A percentile compares a stretch with the other conserved stretches of the same genome.
phyloP scores from a whole-genome alignment of 2,888 invertebrate species.

The Noctua comes region DNA sequence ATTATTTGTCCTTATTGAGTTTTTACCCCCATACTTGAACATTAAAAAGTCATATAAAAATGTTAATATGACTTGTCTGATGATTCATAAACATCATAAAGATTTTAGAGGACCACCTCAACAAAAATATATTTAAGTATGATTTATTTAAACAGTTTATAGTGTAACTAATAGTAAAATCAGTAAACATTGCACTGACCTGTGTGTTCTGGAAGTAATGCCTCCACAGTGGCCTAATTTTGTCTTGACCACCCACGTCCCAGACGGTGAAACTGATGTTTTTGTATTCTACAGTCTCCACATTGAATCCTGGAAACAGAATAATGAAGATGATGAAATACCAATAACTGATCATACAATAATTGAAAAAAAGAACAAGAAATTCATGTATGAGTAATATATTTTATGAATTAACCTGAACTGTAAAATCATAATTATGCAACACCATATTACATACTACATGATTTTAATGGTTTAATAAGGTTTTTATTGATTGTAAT shows the following conservation, averaged over 20 bases:
- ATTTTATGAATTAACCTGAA: background rate
- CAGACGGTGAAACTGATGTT: slow-evolving; percentile 99
- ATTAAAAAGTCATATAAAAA: background rate
- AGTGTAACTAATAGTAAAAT: background rate
- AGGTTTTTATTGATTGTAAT: slow-evolving; percentile 36
- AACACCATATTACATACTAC: slow-evolving; percentile 23
- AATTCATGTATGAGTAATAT: background rate
- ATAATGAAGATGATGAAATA: slow-evolving; percentile 31
- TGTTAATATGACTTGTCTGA: too few relatives aligned
- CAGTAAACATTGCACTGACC: slow-evolving; percentile 85
- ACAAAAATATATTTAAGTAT: background rate
- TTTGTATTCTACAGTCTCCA: slow-evolving; percentile 99
- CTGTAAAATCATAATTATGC: slow-evolving; percentile 28
- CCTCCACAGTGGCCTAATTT: slow-evolving; percentile 99
- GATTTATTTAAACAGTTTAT: background rate
- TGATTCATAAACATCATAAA: background rate
- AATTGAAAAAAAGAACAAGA: background rate
- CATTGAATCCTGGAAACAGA: slow-evolving; percentile 96
- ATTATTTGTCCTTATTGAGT: background rate
- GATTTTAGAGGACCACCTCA: background rate
- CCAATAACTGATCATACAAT: background rate
- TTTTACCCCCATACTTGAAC: background rate
- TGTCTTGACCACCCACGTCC: slow-evolving; percentile 99
- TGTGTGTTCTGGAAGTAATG: slow-evolving; percentile 99
- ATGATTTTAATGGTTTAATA: slow-evolving; percentile 26